Percentiles rank a stretch among this genome's conserved stretches.
Conservation (phyloP, 2,888 invertebrate species). For the Papilio demoleus region DNA sequence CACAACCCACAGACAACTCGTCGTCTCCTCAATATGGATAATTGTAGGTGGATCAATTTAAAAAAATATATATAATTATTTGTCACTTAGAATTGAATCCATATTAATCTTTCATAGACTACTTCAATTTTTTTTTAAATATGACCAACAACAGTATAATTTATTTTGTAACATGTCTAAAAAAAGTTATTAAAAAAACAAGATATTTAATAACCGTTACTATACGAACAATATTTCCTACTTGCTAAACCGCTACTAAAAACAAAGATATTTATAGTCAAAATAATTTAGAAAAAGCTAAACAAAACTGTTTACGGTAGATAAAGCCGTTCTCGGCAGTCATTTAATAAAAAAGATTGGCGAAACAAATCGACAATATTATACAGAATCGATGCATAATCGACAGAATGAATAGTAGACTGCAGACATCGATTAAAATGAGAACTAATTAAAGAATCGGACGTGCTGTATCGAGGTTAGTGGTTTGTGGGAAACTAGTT, state of each 20-base stretch:
- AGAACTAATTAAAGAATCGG: slow-evolving; percentile 50
- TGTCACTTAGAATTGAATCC: slow-evolving; percentile 12
- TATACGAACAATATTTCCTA: neutral
- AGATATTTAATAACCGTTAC: neutral
- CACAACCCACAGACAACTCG: slow-evolving; percentile 45
- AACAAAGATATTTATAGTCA: slow-evolving; percentile 5
- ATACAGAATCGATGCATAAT: slow-evolving; percentile 44
- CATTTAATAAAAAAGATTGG: slow-evolving; percentile 21
- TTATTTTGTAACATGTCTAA: no score
- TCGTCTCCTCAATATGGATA: slow-evolving; percentile 27
- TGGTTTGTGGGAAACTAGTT: slow-evolving; percentile 61
- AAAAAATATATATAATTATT: slow-evolving; percentile 12
- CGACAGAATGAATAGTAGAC: slow-evolving; percentile 48
- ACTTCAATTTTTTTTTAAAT: neutral
- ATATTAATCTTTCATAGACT: neutral
- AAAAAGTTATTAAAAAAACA: neutral
- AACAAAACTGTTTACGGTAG: slow-evolving; percentile 29
- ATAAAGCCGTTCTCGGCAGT: slow-evolving; percentile 12
- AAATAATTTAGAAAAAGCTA: slow-evolving; percentile 29
- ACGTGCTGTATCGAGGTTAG: slow-evolving; percentile 61
- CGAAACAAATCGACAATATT: slow-evolving; percentile 31
- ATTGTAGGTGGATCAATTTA: slow-evolving; percentile 19
- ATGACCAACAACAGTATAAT: no score
- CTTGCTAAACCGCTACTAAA: neutral
- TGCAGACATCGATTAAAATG: slow-evolving; percentile 39